These are phyloP conservation scores for Trichomalopsis sarcophagae DNA, from an alignment of 1,140 invertebrate genomes.

Conservation along the genomic window DNA sequence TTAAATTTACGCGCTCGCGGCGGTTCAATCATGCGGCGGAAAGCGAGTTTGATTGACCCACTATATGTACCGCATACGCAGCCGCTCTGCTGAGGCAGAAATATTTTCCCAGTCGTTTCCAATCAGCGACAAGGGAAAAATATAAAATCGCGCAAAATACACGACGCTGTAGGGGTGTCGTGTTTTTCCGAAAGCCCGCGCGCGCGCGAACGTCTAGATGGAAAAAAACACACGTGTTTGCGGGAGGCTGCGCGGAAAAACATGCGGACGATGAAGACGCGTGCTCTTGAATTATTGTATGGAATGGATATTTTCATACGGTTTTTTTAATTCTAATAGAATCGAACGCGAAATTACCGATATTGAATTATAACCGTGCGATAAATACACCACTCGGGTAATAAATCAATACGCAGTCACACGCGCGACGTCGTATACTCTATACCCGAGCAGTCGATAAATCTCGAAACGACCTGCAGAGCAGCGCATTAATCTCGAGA, in stretches of 20 bases:
- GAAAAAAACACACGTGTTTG: no score
- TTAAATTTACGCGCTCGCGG: constrained; percentile 57
- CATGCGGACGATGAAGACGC: no score
- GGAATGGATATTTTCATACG: not conserved
- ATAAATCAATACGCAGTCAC: not conserved
- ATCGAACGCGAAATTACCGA: not conserved
- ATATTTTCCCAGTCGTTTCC: constrained; percentile 37
- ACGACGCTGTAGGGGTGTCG: no score
- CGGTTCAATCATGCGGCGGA: constrained; percentile 28
- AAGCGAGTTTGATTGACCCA: constrained; percentile 43
- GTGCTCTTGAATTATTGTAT: no score
- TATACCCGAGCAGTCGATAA: not conserved
- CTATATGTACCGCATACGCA: not conserved
- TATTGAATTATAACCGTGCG: not conserved
- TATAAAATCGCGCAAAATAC: no score
- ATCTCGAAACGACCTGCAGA: not conserved
- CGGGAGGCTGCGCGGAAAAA: no score
- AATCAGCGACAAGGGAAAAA: constrained; percentile 10
- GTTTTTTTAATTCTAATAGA: not conserved
- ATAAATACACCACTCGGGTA: not conserved
- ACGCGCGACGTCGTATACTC: not conserved
- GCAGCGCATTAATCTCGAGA: not conserved
- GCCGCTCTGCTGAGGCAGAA: not conserved
- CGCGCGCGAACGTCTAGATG: no score
- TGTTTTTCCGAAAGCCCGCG: no score